These are phyloP conservation scores for Upupa epops DNA, from an alignment of 2,113 vertebrate genomes.

Conservation along the genomic window DNA sequence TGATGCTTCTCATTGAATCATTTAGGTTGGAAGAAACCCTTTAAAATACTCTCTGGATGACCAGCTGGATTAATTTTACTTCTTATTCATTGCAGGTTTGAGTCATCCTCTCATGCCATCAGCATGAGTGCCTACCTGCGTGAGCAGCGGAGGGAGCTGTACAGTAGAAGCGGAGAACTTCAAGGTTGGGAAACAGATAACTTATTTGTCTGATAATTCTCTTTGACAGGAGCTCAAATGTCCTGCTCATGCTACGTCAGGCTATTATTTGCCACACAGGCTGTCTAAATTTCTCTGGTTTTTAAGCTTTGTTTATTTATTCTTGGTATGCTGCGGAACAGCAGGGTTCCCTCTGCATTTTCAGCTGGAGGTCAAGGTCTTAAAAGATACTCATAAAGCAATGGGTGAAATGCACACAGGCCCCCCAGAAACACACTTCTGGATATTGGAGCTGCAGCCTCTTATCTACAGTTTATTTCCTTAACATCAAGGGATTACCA, in stretches of 20 bases:
- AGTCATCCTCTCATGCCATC: conserved; percentile 97
- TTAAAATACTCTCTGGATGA: not conserved
- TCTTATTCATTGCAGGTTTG: conserved; percentile 78
- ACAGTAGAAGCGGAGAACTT: conserved; percentile 97
- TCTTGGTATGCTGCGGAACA: not conserved
- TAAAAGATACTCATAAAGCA: not conserved
- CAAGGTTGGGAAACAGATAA: conserved; percentile 82
- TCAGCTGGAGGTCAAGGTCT: not conserved
- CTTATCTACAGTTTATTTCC: not conserved
- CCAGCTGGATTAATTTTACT: not conserved
- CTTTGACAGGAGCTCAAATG: not conserved
- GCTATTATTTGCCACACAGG: not conserved
- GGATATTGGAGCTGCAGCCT: not conserved
- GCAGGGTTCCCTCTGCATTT: not conserved
- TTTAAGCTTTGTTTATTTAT: not conserved
- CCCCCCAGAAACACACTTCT: not conserved
- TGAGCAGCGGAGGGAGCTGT: conserved; percentile 94
- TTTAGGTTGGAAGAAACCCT: too few species aligned
- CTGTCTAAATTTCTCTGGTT: not conserved
- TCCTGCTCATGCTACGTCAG: not conserved
- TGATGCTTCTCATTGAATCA: too few species aligned
- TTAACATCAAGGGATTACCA: accelerated
- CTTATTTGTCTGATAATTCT: not conserved
- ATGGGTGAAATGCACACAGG: not conserved
- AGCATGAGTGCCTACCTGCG: conserved; percentile 98